phyloP scores from a whole-genome alignment of 2,888 invertebrate genomes.

The Aricia artaxerxes region DNA sequence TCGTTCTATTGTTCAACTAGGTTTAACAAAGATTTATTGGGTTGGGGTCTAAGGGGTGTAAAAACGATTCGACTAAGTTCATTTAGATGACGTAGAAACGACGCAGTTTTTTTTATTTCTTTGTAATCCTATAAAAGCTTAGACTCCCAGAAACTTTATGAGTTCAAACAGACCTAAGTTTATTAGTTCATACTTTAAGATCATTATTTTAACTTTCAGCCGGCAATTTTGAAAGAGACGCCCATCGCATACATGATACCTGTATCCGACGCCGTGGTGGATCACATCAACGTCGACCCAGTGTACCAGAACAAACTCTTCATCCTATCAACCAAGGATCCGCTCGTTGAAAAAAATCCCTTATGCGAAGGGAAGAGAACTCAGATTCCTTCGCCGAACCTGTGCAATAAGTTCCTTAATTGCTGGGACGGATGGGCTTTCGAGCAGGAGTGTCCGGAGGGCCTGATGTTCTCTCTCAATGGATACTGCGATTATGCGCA shows the following conservation, averaged over 20 bases:
- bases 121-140: too few species aligned
- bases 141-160: too few species aligned
- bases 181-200: too few species aligned
- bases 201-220: constrained; percentile 43
- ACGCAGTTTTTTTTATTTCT: too few species aligned
- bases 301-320: constrained; percentile 62
- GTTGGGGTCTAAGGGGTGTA: too few species aligned
- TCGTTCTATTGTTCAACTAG: too few species aligned
- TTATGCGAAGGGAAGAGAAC: constrained; percentile 76
- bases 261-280: constrained; percentile 65
- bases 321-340: constrained; percentile 54
- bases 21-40: too few species aligned
- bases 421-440: constrained; percentile 86
- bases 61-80: too few species aligned
- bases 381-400: constrained; percentile 81
- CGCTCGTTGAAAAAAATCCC: constrained; percentile 57
- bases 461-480: constrained; percentile 80
- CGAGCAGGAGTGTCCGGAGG: constrained; percentile 84
- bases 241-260: constrained; percentile 65
- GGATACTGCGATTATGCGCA: constrained; percentile 83
- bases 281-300: constrained; percentile 62
- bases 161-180: too few species aligned
- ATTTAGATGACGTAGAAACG: too few species aligned
- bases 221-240: constrained; percentile 50
- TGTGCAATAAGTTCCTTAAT: constrained; percentile 84